phyloP scores from a whole-genome alignment of 2,113 vertebrate species.

The Formicarius rufipectus region DNA sequence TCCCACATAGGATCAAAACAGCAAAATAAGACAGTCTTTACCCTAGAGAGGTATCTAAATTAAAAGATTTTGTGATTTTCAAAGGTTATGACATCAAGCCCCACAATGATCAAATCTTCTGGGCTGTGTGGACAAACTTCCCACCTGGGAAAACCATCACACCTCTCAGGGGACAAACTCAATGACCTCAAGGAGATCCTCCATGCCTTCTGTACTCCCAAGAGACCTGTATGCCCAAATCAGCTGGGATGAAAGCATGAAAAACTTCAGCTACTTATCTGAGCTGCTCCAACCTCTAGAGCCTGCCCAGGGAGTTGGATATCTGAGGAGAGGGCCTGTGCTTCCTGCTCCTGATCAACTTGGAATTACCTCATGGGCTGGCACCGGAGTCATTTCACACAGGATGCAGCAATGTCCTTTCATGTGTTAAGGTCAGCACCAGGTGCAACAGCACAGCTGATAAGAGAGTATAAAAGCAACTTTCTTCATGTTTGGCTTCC shows the following conservation, averaged over 20 bases:
- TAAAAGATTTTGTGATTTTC: not conserved
- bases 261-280: not conserved
- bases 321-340: not conserved
- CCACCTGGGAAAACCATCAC: not conserved
- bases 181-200: not conserved
- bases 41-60: not conserved
- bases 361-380: constrained; percentile 1
- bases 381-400: not conserved
- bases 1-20: not conserved
- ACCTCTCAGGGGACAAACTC: not conserved
- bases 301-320: not conserved
- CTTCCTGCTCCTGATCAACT: not conserved
- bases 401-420: not conserved
- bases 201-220: not conserved
- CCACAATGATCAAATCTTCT: not conserved
- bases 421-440: not conserved
- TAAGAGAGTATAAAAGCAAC: constrained; percentile 6
- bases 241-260: not conserved
- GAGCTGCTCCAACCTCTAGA: not conserved
- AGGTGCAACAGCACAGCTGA: not conserved
- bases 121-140: not conserved
- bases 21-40: not conserved
- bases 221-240: not conserved
- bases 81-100: not conserved
- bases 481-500: constrained; percentile 1